Base-by-base conservation (phyloP, 2,797 vertebrate genomes). In the Ficedula albicollis region DNA sequence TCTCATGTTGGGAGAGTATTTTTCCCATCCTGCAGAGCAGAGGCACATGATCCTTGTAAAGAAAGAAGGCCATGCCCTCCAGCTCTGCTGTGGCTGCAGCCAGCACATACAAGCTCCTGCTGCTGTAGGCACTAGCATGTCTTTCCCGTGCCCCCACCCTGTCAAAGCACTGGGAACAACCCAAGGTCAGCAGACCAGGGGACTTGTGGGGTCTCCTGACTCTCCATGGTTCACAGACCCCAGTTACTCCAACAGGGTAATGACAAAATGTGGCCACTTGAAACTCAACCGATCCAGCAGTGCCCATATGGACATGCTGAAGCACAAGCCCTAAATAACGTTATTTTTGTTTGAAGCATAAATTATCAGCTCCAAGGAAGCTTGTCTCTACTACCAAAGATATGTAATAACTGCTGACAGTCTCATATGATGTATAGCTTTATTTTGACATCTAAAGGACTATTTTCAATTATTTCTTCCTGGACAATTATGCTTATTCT, bases 401-500 rank as follows among this genome's bases (percentile, higher is more conserved):
- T 84, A 89, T 84, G 70, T 93, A 97, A 94, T 95, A 97, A 96
- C 77, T 85, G 63, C 92, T 96, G 97, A 94, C 93, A 97, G 64
- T 90, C 54, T 88, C 70, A 54, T 59, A 80, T 95, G 91, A 98
- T 92, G 76, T 93, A 97, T 84, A 94, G 92, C 64, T 93, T 75
- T 89, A 96, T 97, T 97, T 95, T 97, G 97, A 98, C 98, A 98
- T 90, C 62, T 95, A 95, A 97, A 97, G 91, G 94, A 97, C 97
- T 97, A 97, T 97, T 97, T 98, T 97, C 97, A 97, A 97, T 98
- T 98, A 98, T 96, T 97, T 96, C 84, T 96, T 97, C 92, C 92
- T 84, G 92, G 89, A 97, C 96, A 98, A 97, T 98, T 98, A 97
- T 95, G 96, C 85, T 94, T 97, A 97, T 97, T 98, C 96, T 97